Evolutionary conservation across 2,113 vertebrate species (phyloP).

Genomic region (Natator depressus): DNA sequence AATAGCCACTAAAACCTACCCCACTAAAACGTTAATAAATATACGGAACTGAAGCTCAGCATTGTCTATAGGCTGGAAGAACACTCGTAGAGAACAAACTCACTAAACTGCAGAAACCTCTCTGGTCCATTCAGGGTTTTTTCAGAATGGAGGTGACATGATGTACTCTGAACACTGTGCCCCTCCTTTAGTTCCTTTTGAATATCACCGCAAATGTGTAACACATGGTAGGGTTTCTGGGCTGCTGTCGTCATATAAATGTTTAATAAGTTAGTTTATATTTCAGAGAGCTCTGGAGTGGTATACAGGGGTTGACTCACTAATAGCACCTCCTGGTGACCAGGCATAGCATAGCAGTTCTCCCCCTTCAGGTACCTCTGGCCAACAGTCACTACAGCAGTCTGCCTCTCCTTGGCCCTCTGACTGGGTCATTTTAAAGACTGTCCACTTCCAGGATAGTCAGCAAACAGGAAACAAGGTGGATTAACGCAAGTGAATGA

Average conservation of each 20-base stretch:
- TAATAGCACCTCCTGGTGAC: no score
- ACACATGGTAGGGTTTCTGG: not conserved
- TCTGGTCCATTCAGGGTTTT: not conserved
- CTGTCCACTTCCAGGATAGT: no score
- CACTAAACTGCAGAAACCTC: constrained; percentile 30
- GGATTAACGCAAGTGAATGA: no score
- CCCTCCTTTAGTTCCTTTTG: not conserved
- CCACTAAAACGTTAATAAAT: not conserved
- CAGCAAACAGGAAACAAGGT: no score
- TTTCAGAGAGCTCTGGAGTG: not conserved
- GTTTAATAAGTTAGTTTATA: not conserved
- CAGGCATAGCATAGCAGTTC: no score
- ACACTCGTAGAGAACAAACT: not conserved
- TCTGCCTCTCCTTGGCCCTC: no score
- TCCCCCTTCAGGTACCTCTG: no score
- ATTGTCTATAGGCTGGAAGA: not conserved
- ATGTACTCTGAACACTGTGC: not conserved
- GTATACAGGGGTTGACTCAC: not conserved
- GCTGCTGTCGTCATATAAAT: not conserved
- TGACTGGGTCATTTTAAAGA: no score
- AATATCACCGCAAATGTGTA: not conserved
- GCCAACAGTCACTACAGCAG: no score
- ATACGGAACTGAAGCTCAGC: constrained; percentile 38
- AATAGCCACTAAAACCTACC: no score
- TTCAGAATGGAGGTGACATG: not conserved